Evolutionary conservation across 2,888 invertebrate genomes (phyloP).

Genomic region (Augiades crinisus): DNA sequence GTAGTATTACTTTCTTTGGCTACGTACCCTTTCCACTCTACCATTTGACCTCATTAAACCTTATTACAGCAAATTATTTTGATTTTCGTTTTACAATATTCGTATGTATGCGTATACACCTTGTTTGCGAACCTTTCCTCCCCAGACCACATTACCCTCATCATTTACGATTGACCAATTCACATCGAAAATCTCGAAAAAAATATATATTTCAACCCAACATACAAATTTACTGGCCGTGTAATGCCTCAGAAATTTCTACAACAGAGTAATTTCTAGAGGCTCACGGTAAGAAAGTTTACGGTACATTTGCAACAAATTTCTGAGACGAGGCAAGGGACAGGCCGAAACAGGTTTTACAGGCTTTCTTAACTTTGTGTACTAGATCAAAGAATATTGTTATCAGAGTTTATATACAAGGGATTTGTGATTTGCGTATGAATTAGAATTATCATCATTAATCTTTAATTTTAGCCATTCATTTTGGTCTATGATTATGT

Average conservation of each 20-base stretch:
- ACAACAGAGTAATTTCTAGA: slow-evolving; percentile 19
- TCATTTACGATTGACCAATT: slow-evolving; percentile 22
- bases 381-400: too few species aligned
- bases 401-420: too few species aligned
- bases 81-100: slow-evolving; percentile 1
- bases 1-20: too few species aligned
- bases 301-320: slow-evolving; percentile 35
- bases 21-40: too few species aligned
- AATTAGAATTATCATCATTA: too few species aligned
- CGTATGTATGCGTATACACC: slow-evolving; percentile 8
- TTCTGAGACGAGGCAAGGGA: not conserved
- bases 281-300: slow-evolving; percentile 27
- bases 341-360: not conserved
- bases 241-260: slow-evolving; percentile 2
- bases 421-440: too few species aligned
- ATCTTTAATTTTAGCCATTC: too few species aligned
- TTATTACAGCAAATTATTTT: too few species aligned
- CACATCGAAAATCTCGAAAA: slow-evolving; percentile 6
- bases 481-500: too few species aligned
- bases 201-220: slow-evolving; percentile 1
- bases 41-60: too few species aligned
- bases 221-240: slow-evolving; percentile 3
- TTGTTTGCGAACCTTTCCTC: slow-evolving; percentile 7
- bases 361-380: too few species aligned
- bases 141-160: slow-evolving; percentile 14